phyloP scores from a whole-genome alignment of 2,113 vertebrate genomes.

The Erinaceus europaeus region DNA sequence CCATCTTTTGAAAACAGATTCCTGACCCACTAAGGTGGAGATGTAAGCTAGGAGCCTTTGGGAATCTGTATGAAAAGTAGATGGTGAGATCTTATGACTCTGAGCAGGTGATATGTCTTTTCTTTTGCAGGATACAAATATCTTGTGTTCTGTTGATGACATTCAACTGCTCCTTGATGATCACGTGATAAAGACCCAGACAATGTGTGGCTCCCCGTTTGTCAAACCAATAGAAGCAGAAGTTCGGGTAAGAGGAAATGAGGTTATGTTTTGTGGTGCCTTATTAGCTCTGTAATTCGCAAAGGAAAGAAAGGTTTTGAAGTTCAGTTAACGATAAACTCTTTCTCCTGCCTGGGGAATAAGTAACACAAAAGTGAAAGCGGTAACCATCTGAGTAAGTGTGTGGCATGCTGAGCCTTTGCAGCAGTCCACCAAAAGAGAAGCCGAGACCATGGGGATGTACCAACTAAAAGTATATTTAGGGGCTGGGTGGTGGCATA shows the following conservation, averaged over 20 bases:
- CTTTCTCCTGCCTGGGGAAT: not conserved
- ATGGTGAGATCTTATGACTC: not conserved
- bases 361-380: not conserved
- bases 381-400: not conserved
- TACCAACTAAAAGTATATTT: not conserved
- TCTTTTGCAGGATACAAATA: slow-evolving; percentile 85
- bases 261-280: not conserved
- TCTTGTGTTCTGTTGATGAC: slow-evolving; percentile 91
- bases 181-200: slow-evolving; percentile 93
- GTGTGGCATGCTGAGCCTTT: not conserved
- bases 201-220: slow-evolving; percentile 92
- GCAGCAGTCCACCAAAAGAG: not conserved
- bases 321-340: not conserved
- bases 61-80: not conserved
- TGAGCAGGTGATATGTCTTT: not conserved
- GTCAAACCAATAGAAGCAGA: slow-evolving; percentile 92
- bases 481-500: too few species aligned
- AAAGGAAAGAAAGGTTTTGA: not conserved
- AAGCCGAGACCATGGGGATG: not conserved
- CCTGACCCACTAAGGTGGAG: not conserved
- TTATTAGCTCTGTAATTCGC: not conserved
- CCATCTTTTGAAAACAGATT: not conserved
- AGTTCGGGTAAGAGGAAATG: slow-evolving; percentile 85
- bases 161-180: slow-evolving; percentile 93
- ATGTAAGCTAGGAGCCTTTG: not conserved